These are phyloP conservation scores for Mus spicilegus DNA, from an alignment of 2,113 vertebrate genomes.

Conservation along the genomic window DNA sequence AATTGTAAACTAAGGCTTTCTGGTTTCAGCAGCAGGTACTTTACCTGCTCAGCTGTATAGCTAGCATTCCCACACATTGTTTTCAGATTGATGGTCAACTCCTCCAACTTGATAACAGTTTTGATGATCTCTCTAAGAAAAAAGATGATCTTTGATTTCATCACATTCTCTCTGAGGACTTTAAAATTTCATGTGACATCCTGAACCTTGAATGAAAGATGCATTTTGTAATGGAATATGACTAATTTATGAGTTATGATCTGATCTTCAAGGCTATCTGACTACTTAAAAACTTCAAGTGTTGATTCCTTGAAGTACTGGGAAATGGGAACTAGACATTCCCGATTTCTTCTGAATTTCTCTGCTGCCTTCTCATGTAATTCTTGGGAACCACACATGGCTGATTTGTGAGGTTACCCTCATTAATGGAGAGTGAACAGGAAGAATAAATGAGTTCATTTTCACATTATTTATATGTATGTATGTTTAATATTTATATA, in stretches of 20 bases:
- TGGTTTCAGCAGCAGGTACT: neutral
- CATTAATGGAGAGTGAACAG: neutral
- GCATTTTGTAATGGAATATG: neutral
- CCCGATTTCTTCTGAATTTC: neutral
- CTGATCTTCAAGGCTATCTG: neutral
- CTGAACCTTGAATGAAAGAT: neutral
- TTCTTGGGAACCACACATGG: neutral
- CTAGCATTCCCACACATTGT: neutral
- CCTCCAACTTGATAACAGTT: neutral
- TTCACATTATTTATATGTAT: neutral
- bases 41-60: too few relatives aligned
- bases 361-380: neutral
- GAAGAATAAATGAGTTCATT: slow-evolving; percentile 4
- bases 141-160: neutral
- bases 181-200: neutral
- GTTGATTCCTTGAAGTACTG: neutral
- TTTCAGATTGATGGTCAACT: neutral
- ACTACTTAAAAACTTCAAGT: neutral
- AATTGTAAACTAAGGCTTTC: too few relatives aligned
- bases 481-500: neutral
- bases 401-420: neutral
- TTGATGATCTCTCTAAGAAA: neutral
- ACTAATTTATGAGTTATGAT: neutral
- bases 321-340: neutral
- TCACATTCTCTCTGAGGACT: neutral